A percentile compares a stretch with the other conserved stretches of the same genome.
phyloP scores from a whole-genome alignment of 2,113 vertebrate species.

The Gnathonemus echidnorhynchus region DNA sequence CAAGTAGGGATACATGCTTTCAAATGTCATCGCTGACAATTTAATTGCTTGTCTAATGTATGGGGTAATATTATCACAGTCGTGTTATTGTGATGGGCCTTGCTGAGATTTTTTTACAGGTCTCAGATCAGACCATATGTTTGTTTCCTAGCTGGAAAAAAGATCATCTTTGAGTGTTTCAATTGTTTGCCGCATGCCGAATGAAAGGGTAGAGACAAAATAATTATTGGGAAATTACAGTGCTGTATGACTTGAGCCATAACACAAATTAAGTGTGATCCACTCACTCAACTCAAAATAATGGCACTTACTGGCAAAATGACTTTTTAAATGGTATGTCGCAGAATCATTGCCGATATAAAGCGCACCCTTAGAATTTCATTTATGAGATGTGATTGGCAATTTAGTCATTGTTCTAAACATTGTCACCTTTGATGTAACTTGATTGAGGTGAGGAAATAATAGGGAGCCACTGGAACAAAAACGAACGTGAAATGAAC shows the following conservation, averaged over 20 bases:
- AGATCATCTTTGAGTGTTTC: neutral
- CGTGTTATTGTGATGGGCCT: neutral
- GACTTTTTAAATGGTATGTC: conserved; percentile 4
- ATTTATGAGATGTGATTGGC: neutral
- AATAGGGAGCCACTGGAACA: neutral
- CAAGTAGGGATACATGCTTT: neutral
- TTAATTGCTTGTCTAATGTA: neutral
- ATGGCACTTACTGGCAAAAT: conserved; percentile 3
- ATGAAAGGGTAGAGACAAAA: neutral
- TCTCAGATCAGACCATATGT: neutral
- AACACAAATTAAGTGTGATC: neutral
- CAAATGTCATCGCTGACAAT: neutral
- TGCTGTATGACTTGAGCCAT: conserved; percentile 2
- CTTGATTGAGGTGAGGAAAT: conserved; percentile 7
- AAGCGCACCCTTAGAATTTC: neutral
- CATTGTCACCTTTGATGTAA: conserved; percentile 5
- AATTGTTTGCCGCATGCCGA: neutral
- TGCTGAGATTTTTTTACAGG: neutral
- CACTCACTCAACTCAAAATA: neutral
- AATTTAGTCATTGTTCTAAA: conserved; percentile 8
- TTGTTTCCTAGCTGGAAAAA: neutral
- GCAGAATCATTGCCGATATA: neutral
- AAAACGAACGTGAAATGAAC: conserved; percentile 4
- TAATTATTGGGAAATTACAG: conserved; percentile 3
- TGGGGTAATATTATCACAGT: neutral